phyloP scores from a whole-genome alignment of 2,888 invertebrate species.

The Diarsia rubi region DNA sequence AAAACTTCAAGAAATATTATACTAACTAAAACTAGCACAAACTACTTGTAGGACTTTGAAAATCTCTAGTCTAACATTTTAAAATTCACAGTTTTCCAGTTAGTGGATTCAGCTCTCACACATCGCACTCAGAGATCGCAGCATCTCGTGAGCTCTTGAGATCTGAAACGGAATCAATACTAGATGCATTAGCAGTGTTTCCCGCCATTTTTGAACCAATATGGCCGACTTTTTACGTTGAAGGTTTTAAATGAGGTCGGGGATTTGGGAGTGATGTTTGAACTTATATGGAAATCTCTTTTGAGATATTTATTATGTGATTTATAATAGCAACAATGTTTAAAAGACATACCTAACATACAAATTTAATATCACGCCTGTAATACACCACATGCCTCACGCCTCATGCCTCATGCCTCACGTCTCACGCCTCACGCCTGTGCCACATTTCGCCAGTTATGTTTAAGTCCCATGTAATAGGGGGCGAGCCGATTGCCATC shows the following conservation, averaged over 20 bases:
- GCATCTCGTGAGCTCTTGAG: constrained; percentile 24
- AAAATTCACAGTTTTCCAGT: constrained; percentile 19
- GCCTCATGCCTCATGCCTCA: no score
- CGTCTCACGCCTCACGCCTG: no score
- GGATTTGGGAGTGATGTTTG: background rate
- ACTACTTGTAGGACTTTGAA: background rate
- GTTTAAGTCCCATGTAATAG: no score
- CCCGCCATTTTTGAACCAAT: constrained; percentile 16
- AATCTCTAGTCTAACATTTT: background rate
- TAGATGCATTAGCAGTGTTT: constrained; percentile 47
- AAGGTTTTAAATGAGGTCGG: constrained; percentile 1
- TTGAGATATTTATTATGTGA: background rate
- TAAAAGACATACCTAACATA: no score
- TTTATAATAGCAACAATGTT: background rate
- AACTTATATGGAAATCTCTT: background rate
- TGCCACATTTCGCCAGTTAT: no score
- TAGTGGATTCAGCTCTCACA: constrained; percentile 29
- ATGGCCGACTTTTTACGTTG: constrained; percentile 13
- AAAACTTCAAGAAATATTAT: background rate
- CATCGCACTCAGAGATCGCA: constrained; percentile 6
- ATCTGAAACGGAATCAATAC: constrained; percentile 43
- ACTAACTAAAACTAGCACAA: background rate
- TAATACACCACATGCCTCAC: no score
- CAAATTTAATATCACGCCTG: no score
- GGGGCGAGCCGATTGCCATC: no score